Evolutionary conservation across 2,113 vertebrate species (phyloP), one percentile per base, ranked within the genome.

Genomic region (Catharus bicknelli): DNA sequence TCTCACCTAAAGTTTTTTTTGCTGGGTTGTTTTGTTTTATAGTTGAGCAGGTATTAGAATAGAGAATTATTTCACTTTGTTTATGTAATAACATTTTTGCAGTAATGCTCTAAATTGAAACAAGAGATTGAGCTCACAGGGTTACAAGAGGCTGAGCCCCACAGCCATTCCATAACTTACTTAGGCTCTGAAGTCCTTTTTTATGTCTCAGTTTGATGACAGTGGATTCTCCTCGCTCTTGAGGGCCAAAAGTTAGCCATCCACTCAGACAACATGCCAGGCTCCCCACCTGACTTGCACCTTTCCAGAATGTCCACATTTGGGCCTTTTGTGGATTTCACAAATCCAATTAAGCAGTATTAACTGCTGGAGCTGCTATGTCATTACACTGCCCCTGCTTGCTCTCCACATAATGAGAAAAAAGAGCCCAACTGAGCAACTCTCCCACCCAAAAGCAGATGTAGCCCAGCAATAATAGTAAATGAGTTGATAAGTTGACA

Each of bases 81-180:
- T 63, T 26, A 54, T 16, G 26, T 12, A 23, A 34, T 22, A 40
- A 69, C 2, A 3, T 26, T 81, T 91, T 72, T 26, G 5, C 64
- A 78, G 43, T 29, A 73, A 42, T 0, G 0, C 10, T n/a, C 32
- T 16, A 58, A 63, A 61, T 23, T 51, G 36, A 68, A 83, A 42
- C 2, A 27, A 62, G 18, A 61, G 38, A 16, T 58, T 53, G 13
- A 50, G 30, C n/a, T 81, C 12, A 4, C 13, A 51, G 27, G 25
- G 34, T n/a, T 54, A 58, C 9, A 36, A 30, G 21, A 70, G 29
- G 34, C n/a, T 58, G 57, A 87, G 45, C 10, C 38, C 5, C 2
- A n/a, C 4, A 23, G 21, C 2, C 4, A 1, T n/a, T 8, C 0
- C 43, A 82, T 38, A 22, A 36, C 14, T 48, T 34, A 13, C 34